These are phyloP conservation scores for Hippoglossus stenolepis DNA, from an alignment of 2,113 vertebrate genomes.

Conservation along the genomic window DNA sequence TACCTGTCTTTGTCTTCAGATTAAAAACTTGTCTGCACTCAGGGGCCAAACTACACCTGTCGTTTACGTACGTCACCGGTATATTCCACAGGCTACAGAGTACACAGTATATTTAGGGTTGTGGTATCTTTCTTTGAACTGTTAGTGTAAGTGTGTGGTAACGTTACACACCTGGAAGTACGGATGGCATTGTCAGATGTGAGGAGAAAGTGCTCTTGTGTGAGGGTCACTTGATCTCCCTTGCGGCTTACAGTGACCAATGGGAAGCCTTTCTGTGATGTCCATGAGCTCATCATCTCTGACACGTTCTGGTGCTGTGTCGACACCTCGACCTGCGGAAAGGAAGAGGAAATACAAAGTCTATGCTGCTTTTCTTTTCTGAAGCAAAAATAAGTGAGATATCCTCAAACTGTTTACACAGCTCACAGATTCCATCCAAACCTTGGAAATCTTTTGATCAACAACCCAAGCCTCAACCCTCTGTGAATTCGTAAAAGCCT, in stretches of 20 bases:
- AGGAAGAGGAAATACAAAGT: neutral
- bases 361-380: neutral
- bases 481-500: neutral
- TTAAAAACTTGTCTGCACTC: conserved; percentile 80
- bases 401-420: no score
- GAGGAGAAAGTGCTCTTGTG: conserved; percentile 89
- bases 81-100: conserved; percentile 88
- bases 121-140: conserved; percentile 1
- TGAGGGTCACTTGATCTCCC: conserved; percentile 83
- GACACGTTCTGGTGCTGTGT: conserved; percentile 84
- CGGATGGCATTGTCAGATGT: conserved; percentile 81
- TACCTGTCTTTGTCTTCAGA: conserved; percentile 89
- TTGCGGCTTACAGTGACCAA: conserved; percentile 88
- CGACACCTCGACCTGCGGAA: conserved; percentile 77
- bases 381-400: no score
- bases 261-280: conserved; percentile 93
- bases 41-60: conserved; percentile 79
- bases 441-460: no score
- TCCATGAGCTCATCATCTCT: conserved; percentile 95
- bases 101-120: conserved; percentile 7
- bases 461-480: neutral
- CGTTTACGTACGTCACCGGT: conserved; percentile 89
- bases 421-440: no score
- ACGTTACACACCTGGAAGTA: conserved; percentile 79
- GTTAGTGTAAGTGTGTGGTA: neutral